Conservation (phyloP, 2,797 vertebrate species). For the Eupleurogrammus muticus region DNA sequence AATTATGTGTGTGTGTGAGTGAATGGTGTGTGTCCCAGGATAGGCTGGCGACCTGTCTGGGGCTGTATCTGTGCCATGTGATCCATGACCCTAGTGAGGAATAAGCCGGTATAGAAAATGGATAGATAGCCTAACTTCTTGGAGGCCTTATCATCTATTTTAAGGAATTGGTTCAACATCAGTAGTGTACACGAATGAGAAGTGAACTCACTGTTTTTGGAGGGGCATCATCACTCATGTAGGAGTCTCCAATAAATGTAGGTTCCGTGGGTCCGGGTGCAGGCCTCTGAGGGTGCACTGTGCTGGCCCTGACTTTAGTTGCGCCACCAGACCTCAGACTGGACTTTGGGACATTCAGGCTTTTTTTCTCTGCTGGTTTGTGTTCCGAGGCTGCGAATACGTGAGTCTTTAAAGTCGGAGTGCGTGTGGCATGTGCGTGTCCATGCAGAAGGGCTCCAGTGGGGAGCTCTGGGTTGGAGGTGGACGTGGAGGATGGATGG, state of each 20-base stretch:
- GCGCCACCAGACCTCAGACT: neutral
- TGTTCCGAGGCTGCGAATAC: neutral
- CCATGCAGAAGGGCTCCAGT: neutral
- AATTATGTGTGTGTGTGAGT: too few species aligned
- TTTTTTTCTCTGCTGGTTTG: neutral
- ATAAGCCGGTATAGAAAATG: too few species aligned
- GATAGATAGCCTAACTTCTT: neutral
- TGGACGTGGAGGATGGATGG: neutral
- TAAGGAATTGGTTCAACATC: too few species aligned
- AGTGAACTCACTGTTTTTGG: slow-evolving; percentile 74
- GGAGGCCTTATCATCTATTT: too few species aligned
- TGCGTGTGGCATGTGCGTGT: neutral
- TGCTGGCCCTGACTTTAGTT: neutral
- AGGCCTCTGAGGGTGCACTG: neutral
- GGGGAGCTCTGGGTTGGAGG: neutral
- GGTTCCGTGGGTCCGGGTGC: slow-evolving; percentile 37
- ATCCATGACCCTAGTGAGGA: too few species aligned
- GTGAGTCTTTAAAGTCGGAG: neutral
- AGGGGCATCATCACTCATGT: slow-evolving; percentile 63
- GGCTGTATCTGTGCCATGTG: too few species aligned
- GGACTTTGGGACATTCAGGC: neutral
- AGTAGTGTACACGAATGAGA: neutral
- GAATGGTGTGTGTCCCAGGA: too few species aligned
- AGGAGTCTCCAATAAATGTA: slow-evolving; percentile 79
- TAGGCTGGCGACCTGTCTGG: too few species aligned